Evolutionary conservation across 2,113 vertebrate species (phyloP), one percentile per base, ranked within the genome.

Genomic region (Notarius lentiginosus): DNA sequence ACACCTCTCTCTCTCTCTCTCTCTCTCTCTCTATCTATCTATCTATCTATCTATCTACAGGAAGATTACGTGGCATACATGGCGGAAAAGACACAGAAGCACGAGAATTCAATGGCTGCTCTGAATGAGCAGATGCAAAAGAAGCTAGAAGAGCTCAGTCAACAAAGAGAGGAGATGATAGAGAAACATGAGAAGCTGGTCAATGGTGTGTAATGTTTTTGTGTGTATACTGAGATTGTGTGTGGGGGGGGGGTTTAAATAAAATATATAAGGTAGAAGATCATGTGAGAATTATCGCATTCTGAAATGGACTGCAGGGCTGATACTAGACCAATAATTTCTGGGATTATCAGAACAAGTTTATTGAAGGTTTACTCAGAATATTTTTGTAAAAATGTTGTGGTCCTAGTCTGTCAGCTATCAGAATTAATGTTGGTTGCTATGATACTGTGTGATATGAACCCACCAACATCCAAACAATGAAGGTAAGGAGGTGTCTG

Each of bases 61-160:
- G 89, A 86, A 55, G 91, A 90, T 15, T 93, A 94, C 53, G 56
- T 91, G 76, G 79, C 85, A 11, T 94, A 94, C 84, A 85, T 96
- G 85, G 88, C 84, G 22, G 89, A 93, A 60, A 85, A 86, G 55
- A 92, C 88, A 0, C 91, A 94, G 66, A 90, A 93, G 27, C 91
- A 79, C 1, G 86, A 88, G 68, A 91, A 53, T n/a, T 86, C 87
- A 17, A 90, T 91, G 8, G 60, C 89, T 61, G 90, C 82, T 15
- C 86, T 94, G 17, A 91, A 87, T 63, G 90, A 93, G 55, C 89
- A 90, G 85, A 92, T 88, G 30, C 84, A 89, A 7, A 87, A 89
- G 65, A 82, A 92, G 34, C 55, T 91, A 51, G n/a, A 68, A 15
- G 86, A 92, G 34, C 90, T 94, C 18, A 88, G 83, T 53, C 86